Percentiles rank a stretch among this genome's conserved stretches.
Evolutionary conservation across 2,797 vertebrate species (phyloP).

Genomic region (Acomys russatus): DNA sequence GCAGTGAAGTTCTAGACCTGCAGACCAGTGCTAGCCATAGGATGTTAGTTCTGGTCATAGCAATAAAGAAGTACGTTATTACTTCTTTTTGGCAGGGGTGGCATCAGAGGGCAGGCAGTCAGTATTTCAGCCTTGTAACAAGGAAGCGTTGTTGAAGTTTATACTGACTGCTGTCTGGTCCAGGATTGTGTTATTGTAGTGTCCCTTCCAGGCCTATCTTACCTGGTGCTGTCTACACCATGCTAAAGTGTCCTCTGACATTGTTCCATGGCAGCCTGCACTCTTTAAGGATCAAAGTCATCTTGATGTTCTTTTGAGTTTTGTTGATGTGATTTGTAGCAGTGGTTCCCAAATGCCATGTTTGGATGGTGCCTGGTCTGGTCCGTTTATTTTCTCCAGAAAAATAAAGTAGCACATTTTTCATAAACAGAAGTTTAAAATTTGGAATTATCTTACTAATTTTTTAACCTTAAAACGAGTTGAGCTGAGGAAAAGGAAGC

Average conservation of each 20-base stretch:
- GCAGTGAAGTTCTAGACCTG: conserved; percentile 8
- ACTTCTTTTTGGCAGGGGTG: conserved; percentile 2
- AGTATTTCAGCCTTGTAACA: neutral
- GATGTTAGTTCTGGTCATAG: neutral
- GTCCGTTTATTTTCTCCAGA: neutral
- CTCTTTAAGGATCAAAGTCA: conserved; percentile 34
- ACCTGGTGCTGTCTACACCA: neutral
- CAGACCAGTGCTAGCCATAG: conserved; percentile 9
- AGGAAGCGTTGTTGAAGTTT: conserved; percentile 38
- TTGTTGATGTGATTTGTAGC: conserved; percentile 50
- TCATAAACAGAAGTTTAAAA: conserved; percentile 49
- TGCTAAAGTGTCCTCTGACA: conserved; percentile 28
- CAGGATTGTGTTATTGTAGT: conserved; percentile 21
- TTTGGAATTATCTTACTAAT: conserved; percentile 58
- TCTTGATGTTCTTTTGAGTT: neutral
- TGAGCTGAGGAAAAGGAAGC: neutral
- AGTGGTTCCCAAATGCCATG: conserved; percentile 20
- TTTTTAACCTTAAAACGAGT: neutral
- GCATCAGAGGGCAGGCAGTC: neutral
- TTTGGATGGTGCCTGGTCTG: neutral
- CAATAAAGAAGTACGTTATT: neutral
- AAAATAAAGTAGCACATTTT: conserved; percentile 55
- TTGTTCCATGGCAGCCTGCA: neutral
- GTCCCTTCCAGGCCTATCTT: conserved; percentile 7
- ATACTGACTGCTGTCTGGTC: neutral